Conservation (phyloP, 1,140 invertebrate species). For the Platyscapa corneri region DNA sequence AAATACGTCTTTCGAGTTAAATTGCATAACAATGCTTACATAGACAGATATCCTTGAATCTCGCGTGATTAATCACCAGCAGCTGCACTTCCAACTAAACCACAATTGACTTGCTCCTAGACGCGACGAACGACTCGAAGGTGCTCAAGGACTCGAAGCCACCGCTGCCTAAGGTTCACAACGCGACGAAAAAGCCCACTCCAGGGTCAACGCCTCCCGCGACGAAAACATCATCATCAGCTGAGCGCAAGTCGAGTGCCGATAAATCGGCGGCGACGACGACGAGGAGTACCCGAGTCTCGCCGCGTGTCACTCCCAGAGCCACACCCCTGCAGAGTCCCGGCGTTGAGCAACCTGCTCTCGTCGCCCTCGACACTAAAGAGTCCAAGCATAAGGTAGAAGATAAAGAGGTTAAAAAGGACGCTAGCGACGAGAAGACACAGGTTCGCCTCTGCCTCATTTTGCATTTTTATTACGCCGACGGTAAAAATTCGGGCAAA, state of each 20-base stretch:
- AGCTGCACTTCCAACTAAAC: not conserved
- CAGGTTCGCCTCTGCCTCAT: not conserved
- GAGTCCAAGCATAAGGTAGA: not conserved
- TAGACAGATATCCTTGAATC: too few relatives aligned
- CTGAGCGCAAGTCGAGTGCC: not conserved
- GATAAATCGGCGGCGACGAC: conserved; percentile 46
- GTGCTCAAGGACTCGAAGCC: conserved; percentile 71
- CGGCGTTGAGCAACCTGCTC: conserved; percentile 65
- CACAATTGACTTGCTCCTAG: not conserved
- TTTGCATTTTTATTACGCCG: too few relatives aligned
- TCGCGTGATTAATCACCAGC: too few relatives aligned
- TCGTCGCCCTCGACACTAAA: not conserved
- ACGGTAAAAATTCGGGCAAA: too few relatives aligned
- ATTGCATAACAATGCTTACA: too few relatives aligned
- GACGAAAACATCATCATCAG: conserved; percentile 43
- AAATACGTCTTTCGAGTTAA: too few relatives aligned
- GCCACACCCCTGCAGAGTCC: conserved; percentile 77
- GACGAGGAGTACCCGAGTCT: conserved; percentile 71
- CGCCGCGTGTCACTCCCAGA: conserved; percentile 73
- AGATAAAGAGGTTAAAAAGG: not conserved
- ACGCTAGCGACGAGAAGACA: not conserved
- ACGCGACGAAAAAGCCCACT: conserved; percentile 72
- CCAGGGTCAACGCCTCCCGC: conserved; percentile 68
- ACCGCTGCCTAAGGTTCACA: conserved; percentile 74
- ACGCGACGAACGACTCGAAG: conserved; percentile 23